Conservation (phyloP, 2,888 invertebrate genomes). For the Eurytoma adleriae region DNA sequence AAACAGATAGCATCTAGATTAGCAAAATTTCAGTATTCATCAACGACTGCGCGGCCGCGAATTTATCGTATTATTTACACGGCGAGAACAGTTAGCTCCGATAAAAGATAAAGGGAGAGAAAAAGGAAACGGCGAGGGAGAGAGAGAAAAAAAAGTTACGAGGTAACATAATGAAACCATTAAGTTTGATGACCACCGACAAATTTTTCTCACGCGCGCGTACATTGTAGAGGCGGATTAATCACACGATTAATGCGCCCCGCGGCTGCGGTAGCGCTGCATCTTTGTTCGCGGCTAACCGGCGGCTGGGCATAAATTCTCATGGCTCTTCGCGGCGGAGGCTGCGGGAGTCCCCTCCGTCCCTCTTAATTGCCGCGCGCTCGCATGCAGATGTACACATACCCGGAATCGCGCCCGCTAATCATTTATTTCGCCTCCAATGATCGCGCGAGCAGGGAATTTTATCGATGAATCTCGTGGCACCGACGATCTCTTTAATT, state of each 20-base stretch:
- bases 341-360: too few species aligned
- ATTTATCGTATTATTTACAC: too few species aligned
- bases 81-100: too few species aligned
- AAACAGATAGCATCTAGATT: too few species aligned
- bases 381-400: constrained; percentile 28
- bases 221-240: neutral
- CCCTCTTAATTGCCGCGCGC: too few species aligned
- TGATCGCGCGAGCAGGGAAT: constrained; percentile 27
- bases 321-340: too few species aligned
- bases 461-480: constrained; percentile 47
- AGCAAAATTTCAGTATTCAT: too few species aligned
- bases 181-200: constrained; percentile 23
- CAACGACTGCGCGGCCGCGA: too few species aligned
- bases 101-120: too few species aligned
- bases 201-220: constrained; percentile 8
- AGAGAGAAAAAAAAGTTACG: too few species aligned
- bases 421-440: constrained; percentile 23
- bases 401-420: neutral
- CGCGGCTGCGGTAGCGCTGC: neutral
- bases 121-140: too few species aligned
- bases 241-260: constrained; percentile 9
- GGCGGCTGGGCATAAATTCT: too few species aligned
- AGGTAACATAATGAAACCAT: constrained; percentile 4
- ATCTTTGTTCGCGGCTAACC: neutral
- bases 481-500: constrained; percentile 43